Conservation (phyloP, 2,888 invertebrate genomes). For the Plagodis pulveraria region DNA sequence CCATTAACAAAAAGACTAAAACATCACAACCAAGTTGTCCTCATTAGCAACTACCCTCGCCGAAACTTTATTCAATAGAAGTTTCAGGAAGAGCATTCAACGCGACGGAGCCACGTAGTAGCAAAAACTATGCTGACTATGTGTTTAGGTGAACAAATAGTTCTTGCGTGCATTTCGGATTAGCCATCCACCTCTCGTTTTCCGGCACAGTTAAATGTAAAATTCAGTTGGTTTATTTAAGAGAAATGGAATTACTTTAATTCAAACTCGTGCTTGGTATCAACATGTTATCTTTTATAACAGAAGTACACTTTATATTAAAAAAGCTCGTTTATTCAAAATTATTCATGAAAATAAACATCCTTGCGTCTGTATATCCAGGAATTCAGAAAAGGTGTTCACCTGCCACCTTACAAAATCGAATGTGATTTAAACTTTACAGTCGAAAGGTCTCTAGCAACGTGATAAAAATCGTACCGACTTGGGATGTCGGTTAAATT, state of each 20-base stretch:
- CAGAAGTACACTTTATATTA: too few relatives aligned
- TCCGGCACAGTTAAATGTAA: constrained; percentile 36
- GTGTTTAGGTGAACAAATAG: constrained; percentile 58
- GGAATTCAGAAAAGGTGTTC: too few relatives aligned
- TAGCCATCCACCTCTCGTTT: constrained; percentile 43
- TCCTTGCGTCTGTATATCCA: too few relatives aligned
- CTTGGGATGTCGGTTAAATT: too few relatives aligned
- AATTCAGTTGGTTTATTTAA: constrained; percentile 1
- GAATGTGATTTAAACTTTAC: too few relatives aligned
- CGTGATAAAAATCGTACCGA: too few relatives aligned
- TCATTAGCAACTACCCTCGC: constrained; percentile 18
- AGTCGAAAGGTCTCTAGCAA: too few relatives aligned
- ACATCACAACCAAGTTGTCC: constrained; percentile 8
- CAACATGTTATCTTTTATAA: too few relatives aligned
- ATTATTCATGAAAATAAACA: too few relatives aligned
- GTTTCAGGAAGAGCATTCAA: constrained; percentile 22
- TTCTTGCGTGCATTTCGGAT: constrained; percentile 63
- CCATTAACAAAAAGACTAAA: constrained; percentile 1
- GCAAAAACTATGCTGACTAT: constrained; percentile 50
- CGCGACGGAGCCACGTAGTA: constrained; percentile 21
- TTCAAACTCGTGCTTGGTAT: too few relatives aligned
- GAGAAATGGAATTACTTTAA: background rate
- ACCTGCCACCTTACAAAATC: too few relatives aligned
- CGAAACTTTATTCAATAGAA: constrained; percentile 27
- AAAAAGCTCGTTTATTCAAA: too few relatives aligned